Base-by-base conservation (phyloP, 2,113 vertebrate species). In the Cephalophus harveyi region DNA sequence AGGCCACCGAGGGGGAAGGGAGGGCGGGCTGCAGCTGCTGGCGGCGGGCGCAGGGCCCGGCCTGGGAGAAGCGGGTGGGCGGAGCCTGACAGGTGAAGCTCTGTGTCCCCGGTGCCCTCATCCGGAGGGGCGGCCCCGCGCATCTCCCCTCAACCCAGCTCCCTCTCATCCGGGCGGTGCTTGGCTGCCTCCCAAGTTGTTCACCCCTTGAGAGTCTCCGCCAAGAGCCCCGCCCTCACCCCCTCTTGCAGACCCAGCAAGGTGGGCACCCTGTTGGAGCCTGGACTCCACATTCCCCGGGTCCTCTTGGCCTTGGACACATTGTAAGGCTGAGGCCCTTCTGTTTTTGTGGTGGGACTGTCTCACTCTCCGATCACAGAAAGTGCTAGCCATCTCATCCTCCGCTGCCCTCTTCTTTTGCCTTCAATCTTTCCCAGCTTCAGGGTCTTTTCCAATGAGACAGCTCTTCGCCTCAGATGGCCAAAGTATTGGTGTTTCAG, bases 51-150 rank as follows among this genome's bases (percentile, higher is more conserved):
- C 15, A 23, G 83, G 64, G 89, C 96, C 95, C 93, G 87, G n/a
- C 89, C 40, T 8, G 8, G 25, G 92, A 93, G 55, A 30, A 62
- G 27, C 3, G 10, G 23, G 71, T 11, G 3, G 43, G 57, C 10
- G 0, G n/a, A 71, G 21, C 89, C 94, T 95, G 87, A 87, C 92
- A 94, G 97, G 95, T 97, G 95, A 89, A 43, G 84, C 79, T 96
- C 85, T 95, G 87, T 95, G 83, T 94, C n/a, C 81, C 0, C 0
- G 7, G n/a, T 36, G 14, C 59, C 48, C 50, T 91, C 82, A 59
- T 87, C 48, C 17, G 9, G 88, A 55, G 52, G 48, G 57, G 27
- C 13, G 2, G 83, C 81, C n/a, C 7, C 28, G 59, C 50, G 48
- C 36, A 16, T 43, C 46, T 85, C 48, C 71, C 64, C 40, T 78